A percentile compares a stretch with the other conserved stretches of the same genome.
phyloP scores from a whole-genome alignment of 2,888 invertebrate genomes.

The Chymomyza procnemis region DNA sequence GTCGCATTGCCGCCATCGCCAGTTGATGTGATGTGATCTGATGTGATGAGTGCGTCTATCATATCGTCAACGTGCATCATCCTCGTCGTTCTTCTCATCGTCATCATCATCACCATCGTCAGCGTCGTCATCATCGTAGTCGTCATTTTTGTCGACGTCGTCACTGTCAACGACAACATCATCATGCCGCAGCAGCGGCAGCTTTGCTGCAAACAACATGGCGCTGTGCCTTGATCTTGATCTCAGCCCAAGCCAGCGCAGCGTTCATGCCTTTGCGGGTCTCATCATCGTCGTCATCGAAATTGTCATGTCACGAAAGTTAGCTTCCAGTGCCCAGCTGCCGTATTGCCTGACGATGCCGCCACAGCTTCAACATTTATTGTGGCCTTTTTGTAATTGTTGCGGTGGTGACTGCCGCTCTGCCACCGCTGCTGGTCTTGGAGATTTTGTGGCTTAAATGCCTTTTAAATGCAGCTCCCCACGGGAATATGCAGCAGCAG shows the following conservation, averaged over 20 bases:
- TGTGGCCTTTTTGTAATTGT: constrained; percentile 59
- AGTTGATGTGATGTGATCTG: constrained; percentile 63
- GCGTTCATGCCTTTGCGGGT: not conserved
- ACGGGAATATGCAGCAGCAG: constrained; percentile 63
- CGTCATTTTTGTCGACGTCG: constrained; percentile 43
- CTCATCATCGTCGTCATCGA: constrained; percentile 54
- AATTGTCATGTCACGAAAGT: constrained; percentile 73
- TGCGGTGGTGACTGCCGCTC: constrained; percentile 39
- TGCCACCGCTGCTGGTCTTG: constrained; percentile 53
- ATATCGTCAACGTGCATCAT: constrained; percentile 65
- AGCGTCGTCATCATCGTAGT: constrained; percentile 13
- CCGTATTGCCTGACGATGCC: constrained; percentile 4
- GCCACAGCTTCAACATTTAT: constrained; percentile 57
- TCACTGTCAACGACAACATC: constrained; percentile 70
- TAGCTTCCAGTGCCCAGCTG: constrained; percentile 55
- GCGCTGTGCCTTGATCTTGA: constrained; percentile 48
- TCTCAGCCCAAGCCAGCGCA: constrained; percentile 34
- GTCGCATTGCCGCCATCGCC: constrained; percentile 50
- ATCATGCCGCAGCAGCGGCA: constrained; percentile 50
- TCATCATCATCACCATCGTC: constrained; percentile 5
- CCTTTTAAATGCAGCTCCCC: constrained; percentile 73
- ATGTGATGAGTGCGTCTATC: constrained; percentile 72
- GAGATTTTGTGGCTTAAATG: constrained; percentile 70
- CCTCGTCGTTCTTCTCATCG: constrained; percentile 1
- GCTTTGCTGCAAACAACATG: not conserved